Percentiles rank a stretch among this genome's conserved stretches.
These are phyloP conservation scores for Entomobrya proxima DNA, from an alignment of 2,888 invertebrate genomes.

Conservation along the genomic window DNA sequence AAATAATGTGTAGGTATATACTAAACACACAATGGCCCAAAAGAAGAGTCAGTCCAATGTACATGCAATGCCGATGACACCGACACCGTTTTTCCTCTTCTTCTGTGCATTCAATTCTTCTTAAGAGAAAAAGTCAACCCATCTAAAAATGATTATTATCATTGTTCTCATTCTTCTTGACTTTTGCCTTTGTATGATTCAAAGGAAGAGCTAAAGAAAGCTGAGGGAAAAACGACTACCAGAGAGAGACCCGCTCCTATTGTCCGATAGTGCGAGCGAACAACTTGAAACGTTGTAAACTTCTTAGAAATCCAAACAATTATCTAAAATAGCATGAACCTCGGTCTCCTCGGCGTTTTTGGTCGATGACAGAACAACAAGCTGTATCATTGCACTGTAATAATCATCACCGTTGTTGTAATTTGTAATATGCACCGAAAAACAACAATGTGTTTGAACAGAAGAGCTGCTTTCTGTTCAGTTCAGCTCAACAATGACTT, in stretches of 20 bases:
- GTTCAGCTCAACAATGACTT: constrained; percentile 12
- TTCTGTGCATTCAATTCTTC: background rate
- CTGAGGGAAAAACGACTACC: background rate
- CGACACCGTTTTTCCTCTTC: constrained; percentile 59
- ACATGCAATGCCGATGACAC: constrained; percentile 31
- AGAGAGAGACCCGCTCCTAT: constrained; percentile 51
- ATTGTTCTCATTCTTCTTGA: constrained; percentile 17
- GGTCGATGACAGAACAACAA: constrained; percentile 45
- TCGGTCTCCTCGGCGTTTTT: background rate
- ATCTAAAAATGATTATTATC: constrained; percentile 30
- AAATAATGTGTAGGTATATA: background rate
- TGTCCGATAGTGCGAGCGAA: constrained; percentile 5
- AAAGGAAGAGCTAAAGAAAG: background rate
- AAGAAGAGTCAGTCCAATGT: background rate
- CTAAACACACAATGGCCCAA: background rate
- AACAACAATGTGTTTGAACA: no score
- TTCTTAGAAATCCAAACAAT: constrained; percentile 64
- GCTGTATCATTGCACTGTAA: constrained; percentile 45
- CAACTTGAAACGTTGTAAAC: constrained; percentile 45
- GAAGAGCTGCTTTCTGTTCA: background rate
- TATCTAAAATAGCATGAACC: constrained; percentile 40
- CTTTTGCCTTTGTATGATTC: background rate
- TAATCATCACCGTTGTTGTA: constrained; percentile 5
- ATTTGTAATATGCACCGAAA: constrained; percentile 5
- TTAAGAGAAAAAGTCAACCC: constrained; percentile 40